Conservation (phyloP, 2,888 invertebrate genomes). For the Drosophila atroscutellata region DNA sequence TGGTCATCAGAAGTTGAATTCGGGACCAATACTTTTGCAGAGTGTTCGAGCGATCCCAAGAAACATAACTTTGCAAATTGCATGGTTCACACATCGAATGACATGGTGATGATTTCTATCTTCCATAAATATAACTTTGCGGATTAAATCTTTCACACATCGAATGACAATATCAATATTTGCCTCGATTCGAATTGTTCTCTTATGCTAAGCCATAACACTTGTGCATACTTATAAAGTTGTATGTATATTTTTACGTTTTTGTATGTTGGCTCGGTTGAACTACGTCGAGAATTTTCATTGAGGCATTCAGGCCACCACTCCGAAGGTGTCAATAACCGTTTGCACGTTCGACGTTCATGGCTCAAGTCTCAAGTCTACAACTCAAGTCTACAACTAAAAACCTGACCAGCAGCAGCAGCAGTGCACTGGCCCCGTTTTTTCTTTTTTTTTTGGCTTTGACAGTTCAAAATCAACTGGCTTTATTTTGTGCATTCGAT, state of each 20-base stretch:
- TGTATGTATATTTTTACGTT: constrained; percentile 2
- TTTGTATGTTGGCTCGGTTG: constrained; percentile 8
- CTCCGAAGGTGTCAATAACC: constrained; percentile 63
- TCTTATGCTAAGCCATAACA: constrained; percentile 6
- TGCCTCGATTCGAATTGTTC: constrained; percentile 5
- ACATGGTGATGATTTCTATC: not conserved
- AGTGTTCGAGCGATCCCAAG: not conserved
- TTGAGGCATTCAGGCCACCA: constrained; percentile 50
- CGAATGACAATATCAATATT: constrained; percentile 38
- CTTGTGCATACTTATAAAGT: constrained; percentile 1
- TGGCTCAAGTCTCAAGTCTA: constrained; percentile 50
- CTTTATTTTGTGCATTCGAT: constrained; percentile 35
- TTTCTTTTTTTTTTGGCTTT: constrained; percentile 49
- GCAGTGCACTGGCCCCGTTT: constrained; percentile 54
- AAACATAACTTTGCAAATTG: not conserved
- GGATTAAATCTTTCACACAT: constrained; percentile 36
- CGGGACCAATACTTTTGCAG: not conserved
- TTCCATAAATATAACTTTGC: not conserved
- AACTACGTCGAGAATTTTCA: constrained; percentile 42
- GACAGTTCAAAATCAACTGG: constrained; percentile 67
- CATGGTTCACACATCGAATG: not conserved
- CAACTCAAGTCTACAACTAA: constrained; percentile 39
- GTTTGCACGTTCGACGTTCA: constrained; percentile 60
- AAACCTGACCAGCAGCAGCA: constrained; percentile 26
- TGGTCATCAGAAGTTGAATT: not conserved